phyloP scores from a whole-genome alignment of 2,888 invertebrate genomes.

The Micoletzkya japonica region DNA sequence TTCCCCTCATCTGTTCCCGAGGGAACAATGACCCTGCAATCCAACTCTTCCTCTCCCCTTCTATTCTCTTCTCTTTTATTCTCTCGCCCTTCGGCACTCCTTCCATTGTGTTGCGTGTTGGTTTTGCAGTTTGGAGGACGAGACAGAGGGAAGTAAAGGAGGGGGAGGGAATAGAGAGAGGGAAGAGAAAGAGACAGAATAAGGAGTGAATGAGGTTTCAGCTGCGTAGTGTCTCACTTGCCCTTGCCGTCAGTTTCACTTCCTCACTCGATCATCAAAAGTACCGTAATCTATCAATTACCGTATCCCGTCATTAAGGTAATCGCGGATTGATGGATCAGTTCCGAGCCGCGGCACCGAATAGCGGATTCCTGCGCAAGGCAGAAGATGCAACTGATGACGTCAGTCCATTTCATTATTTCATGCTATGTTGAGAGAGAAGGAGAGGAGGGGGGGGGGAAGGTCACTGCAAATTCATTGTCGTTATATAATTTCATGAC shows the following conservation, averaged over 20 bases:
- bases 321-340: conserved; percentile 43
- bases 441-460: no score
- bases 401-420: conserved; percentile 40
- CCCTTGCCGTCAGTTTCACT: background rate
- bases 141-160: conserved; percentile 4
- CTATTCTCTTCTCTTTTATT: background rate
- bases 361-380: conserved; percentile 47
- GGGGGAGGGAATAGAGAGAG: conserved; percentile 1
- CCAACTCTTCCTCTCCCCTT: background rate
- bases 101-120: conserved; percentile 13
- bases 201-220: background rate
- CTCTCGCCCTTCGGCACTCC: background rate
- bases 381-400: conserved; percentile 61
- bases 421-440: no score
- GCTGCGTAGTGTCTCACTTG: background rate
- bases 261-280: background rate
- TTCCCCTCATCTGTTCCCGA: background rate
- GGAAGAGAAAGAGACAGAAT: background rate
- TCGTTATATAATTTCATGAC: no score
- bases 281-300: background rate
- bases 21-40: background rate
- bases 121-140: conserved; percentile 25
- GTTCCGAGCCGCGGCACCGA: conserved; percentile 41
- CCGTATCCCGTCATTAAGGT: background rate
- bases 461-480: no score